phyloP scores from a whole-genome alignment of 2,888 invertebrate genomes.

The Leptopterna dolabrata region DNA sequence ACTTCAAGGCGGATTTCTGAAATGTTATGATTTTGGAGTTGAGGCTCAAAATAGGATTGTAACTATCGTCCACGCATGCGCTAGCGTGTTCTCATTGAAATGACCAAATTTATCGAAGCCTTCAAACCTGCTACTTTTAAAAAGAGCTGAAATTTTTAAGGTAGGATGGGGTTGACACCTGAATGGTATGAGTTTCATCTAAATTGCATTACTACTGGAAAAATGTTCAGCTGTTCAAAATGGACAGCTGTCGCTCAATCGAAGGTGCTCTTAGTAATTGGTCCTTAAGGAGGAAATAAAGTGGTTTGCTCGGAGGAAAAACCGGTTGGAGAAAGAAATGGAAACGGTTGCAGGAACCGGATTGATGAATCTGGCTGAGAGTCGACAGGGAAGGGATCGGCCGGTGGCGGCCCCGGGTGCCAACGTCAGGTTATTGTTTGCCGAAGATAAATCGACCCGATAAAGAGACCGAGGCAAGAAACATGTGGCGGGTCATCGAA shows the following conservation, averaged over 20 bases:
- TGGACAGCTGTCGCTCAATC: conserved; percentile 17
- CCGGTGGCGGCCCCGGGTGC: not conserved
- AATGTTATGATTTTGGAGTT: too few species aligned
- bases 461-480: conserved; percentile 19
- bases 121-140: too few species aligned
- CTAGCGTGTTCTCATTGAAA: too few species aligned
- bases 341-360: conserved; percentile 9
- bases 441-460: conserved; percentile 33
- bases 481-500: conserved; percentile 35
- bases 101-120: too few species aligned
- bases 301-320: not conserved
- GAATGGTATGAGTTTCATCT: too few species aligned
- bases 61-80: too few species aligned
- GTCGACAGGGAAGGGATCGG: not conserved
- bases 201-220: too few species aligned
- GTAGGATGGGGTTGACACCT: too few species aligned
- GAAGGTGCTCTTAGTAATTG: conserved; percentile 10
- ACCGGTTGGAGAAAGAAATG: not conserved
- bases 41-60: too few species aligned
- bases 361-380: conserved; percentile 5
- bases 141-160: too few species aligned
- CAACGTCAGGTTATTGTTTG: conserved; percentile 29
- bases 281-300: conserved; percentile 19
- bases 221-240: too few species aligned
- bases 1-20: too few species aligned